phyloP scores from a whole-genome alignment of 2,113 vertebrate species.

The Paracanthobrama guichenoti region DNA sequence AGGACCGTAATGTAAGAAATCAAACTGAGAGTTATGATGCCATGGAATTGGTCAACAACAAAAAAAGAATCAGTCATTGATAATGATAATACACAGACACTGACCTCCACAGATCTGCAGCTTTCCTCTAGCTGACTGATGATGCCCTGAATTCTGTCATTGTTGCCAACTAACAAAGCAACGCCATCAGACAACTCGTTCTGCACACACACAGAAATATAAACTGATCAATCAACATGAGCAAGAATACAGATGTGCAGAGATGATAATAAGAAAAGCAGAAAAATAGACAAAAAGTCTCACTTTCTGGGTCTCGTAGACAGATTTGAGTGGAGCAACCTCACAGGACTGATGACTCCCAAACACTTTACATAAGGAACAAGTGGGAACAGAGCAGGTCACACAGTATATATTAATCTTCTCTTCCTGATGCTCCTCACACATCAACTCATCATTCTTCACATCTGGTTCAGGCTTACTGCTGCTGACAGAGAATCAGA shows the following conservation, averaged over 20 bases:
- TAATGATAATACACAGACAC: conserved; percentile 29
- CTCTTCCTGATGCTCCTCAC: conserved; percentile 87
- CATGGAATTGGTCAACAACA: not conserved
- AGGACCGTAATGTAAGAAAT: not conserved
- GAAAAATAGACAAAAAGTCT: not conserved
- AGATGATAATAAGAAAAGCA: not conserved
- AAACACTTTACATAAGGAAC: conserved; percentile 94
- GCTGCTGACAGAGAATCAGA: conserved; percentile 40
- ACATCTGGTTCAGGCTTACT: conserved; percentile 75
- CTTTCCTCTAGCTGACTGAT: conserved; percentile 90
- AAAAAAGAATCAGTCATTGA: not conserved
- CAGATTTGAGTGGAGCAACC: conserved; percentile 85
- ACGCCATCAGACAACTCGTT: conserved; percentile 89
- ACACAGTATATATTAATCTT: conserved; percentile 97
- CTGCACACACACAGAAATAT: conserved; percentile 65
- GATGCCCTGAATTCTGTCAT: conserved; percentile 87
- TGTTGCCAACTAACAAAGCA: conserved; percentile 88
- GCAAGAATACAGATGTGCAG: not conserved
- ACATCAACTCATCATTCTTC: conserved; percentile 84
- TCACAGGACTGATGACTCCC: conserved; percentile 90
- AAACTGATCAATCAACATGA: not conserved
- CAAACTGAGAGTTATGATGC: not conserved
- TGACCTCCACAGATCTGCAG: conserved; percentile 80
- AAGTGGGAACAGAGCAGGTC: conserved; percentile 88
- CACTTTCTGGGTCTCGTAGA: conserved; percentile 90